These are phyloP conservation scores for Clarias batrachus DNA, from an alignment of 2,113 vertebrate species.

Conservation along the genomic window DNA sequence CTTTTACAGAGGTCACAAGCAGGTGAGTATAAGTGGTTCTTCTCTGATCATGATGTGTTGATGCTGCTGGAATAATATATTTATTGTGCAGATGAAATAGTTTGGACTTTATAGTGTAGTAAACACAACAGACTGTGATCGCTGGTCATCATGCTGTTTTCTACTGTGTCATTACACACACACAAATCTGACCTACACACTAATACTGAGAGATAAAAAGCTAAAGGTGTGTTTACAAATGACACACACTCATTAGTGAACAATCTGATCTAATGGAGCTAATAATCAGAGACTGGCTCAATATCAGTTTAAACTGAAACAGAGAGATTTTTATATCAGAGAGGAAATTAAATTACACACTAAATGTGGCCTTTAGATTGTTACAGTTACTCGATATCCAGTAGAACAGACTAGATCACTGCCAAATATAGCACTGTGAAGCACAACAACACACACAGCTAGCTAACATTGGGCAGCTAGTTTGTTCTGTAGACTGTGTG, in stretches of 20 bases:
- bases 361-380: constrained; percentile 2
- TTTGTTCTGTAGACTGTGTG: neutral
- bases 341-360: neutral
- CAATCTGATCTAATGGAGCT: neutral
- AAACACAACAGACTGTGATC: neutral
- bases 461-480: neutral
- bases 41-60: neutral
- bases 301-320: neutral
- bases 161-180: constrained; percentile 7
- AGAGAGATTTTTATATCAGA: neutral
- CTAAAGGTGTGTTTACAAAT: neutral
- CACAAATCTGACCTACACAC: neutral
- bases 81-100: constrained; percentile 5
- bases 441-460: neutral
- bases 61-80: constrained; percentile 4
- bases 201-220: neutral
- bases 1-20: neutral
- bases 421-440: neutral
- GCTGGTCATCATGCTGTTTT: constrained; percentile 1
- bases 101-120: too few species aligned
- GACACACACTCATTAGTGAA: neutral
- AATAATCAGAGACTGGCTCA: neutral
- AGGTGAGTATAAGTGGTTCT: neutral
- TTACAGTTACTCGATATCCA: neutral
- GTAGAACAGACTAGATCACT: too few species aligned